A percentile compares a stretch with the other conserved stretches of the same genome.
phyloP scores from a whole-genome alignment of 2,113 vertebrate species.

The Dicrurus megarhynchus region DNA sequence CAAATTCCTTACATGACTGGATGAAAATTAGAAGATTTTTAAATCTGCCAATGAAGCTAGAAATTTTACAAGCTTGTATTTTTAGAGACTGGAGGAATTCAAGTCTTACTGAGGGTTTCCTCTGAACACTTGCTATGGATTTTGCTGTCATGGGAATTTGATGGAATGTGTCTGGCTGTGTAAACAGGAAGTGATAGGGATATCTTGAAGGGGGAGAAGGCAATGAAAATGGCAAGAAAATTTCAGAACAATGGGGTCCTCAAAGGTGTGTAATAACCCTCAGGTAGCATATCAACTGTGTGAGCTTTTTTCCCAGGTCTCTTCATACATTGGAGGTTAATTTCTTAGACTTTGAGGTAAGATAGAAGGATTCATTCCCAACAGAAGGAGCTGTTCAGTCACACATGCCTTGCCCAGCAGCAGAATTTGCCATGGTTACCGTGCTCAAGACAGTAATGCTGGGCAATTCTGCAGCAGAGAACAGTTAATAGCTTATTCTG shows the following conservation, averaged over 20 bases:
- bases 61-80: neutral
- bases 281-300: neutral
- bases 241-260: neutral
- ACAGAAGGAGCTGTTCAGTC: neutral
- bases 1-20: neutral
- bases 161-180: neutral
- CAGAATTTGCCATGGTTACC: neutral
- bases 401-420: neutral
- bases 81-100: neutral
- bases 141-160: neutral
- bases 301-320: neutral
- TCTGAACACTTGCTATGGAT: neutral
- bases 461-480: neutral
- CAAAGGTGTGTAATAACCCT: neutral
- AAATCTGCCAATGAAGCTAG: neutral
- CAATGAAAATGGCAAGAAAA: neutral
- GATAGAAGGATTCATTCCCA: neutral
- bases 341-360: neutral
- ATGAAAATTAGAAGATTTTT: neutral
- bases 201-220: no score
- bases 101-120: neutral
- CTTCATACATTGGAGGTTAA: neutral
- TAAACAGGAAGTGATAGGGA: neutral
- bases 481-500: neutral
- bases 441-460: neutral